Percentiles rank a stretch among this genome's conserved stretches.
Conservation (phyloP, 1,140 invertebrate genomes). For the Pissodes strobi region DNA sequence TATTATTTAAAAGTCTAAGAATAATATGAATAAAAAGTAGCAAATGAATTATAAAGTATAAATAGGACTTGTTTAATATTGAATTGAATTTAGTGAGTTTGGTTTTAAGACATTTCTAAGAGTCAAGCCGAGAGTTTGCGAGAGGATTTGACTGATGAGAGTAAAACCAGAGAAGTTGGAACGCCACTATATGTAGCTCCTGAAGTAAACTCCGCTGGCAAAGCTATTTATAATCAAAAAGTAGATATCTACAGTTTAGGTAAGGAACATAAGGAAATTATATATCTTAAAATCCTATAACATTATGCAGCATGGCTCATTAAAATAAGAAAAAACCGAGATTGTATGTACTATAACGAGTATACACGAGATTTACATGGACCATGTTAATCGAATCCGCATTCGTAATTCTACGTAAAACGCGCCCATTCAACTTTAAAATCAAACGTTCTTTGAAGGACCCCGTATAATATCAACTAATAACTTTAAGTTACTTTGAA, state of each 20-base stretch:
- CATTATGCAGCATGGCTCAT: neutral
- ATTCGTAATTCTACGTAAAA: no score
- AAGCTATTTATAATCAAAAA: slow-evolving; percentile 87
- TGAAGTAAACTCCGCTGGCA: slow-evolving; percentile 71
- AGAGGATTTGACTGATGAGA: slow-evolving; percentile 52
- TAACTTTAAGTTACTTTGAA: no score
- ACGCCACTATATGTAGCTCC: slow-evolving; percentile 94
- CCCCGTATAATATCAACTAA: no score
- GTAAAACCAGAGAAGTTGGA: slow-evolving; percentile 83
- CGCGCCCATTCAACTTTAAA: no score
- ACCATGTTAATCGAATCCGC: no score
- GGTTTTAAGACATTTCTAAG: slow-evolving; percentile 6
- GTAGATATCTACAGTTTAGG: slow-evolving; percentile 86
- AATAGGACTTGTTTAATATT: no score
- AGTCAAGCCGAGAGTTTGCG: slow-evolving; percentile 39
- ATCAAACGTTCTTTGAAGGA: no score
- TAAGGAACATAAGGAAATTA: slow-evolving; percentile 16
- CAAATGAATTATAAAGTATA: no score
- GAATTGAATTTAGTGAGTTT: no score
- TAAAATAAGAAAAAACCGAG: neutral
- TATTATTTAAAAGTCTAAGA: no score
- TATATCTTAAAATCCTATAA: neutral
- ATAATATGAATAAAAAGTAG: no score
- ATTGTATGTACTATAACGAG: neutral
- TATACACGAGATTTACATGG: no score